Conservation (phyloP, 2,113 vertebrate species). For the Pygoscelis antarcticus region DNA sequence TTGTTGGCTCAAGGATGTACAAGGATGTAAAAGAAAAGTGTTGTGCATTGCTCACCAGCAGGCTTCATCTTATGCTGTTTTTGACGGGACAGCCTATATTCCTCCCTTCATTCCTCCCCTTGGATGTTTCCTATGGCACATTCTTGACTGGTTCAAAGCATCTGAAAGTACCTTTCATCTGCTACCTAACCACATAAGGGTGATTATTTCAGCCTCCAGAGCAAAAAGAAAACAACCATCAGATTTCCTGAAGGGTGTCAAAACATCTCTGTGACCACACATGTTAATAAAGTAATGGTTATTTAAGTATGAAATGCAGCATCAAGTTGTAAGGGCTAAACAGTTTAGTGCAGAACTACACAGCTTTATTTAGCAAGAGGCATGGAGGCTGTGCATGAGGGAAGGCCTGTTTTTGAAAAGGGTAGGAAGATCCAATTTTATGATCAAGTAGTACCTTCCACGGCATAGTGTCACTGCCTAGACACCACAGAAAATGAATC, state of each 20-base stretch:
- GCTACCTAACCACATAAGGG: background rate
- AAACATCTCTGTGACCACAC: background rate
- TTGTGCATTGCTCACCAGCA: background rate
- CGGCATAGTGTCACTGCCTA: background rate
- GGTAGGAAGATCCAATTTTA: background rate
- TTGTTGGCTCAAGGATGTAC: background rate
- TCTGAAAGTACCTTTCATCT: background rate
- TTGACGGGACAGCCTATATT: background rate
- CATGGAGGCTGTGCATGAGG: fast-evolving
- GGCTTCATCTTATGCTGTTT: background rate
- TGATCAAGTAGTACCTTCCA: background rate
- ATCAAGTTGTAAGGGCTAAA: background rate
- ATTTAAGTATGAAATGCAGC: conserved; percentile 5
- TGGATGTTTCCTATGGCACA: background rate
- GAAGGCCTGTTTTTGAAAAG: background rate
- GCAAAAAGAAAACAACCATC: background rate
- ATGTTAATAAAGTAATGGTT: background rate
- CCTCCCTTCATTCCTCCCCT: background rate
- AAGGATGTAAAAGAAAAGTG: background rate
- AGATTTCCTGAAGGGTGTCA: background rate
- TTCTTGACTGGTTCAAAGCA: background rate
- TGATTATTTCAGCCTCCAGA: background rate
- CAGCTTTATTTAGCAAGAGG: background rate
- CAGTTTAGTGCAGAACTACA: background rate
- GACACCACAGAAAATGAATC: background rate